Evolutionary conservation across 2,113 vertebrate species (phyloP).

Genomic region (Lepisosteus oculatus): DNA sequence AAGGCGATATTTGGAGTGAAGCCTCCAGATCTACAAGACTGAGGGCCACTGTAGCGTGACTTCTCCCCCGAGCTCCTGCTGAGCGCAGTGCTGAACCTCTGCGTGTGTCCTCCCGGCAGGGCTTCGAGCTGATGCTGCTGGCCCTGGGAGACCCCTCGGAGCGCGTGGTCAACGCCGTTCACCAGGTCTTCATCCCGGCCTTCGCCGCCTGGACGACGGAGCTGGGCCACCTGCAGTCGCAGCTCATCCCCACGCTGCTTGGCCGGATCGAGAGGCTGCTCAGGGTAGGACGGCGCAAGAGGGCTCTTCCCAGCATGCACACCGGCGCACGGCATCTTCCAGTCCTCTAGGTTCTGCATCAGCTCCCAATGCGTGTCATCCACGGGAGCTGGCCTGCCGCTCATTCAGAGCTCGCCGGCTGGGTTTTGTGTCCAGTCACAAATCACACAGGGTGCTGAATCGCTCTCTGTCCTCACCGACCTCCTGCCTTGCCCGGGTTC

Average conservation of each 20-base stretch:
- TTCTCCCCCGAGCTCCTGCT: too few relatives aligned
- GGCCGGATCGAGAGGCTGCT: conserved; percentile 92
- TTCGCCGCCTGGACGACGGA: conserved; percentile 97
- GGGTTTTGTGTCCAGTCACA: too few relatives aligned
- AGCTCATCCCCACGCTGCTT: conserved; percentile 90
- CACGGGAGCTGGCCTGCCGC: not conserved
- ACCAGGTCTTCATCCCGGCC: conserved; percentile 96
- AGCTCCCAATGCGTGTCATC: not conserved
- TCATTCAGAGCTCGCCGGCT: too few relatives aligned
- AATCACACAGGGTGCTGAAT: too few relatives aligned
- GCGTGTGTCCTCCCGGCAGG: conserved; percentile 57
- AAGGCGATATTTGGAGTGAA: too few relatives aligned
- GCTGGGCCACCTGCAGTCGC: conserved; percentile 82
- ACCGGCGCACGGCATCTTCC: too few relatives aligned
- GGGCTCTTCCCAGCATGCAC: too few relatives aligned
- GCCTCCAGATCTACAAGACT: too few relatives aligned
- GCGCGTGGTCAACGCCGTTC: conserved; percentile 88
- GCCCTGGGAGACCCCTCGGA: conserved; percentile 92
- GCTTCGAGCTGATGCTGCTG: conserved; percentile 91
- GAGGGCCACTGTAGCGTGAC: too few relatives aligned
- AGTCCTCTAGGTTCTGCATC: conserved; percentile 6
- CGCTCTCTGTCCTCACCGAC: too few relatives aligned
- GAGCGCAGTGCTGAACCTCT: not conserved
- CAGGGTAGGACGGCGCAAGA: conserved; percentile 59
- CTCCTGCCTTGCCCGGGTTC: too few relatives aligned